Conservation (phyloP, 2,888 invertebrate genomes). For the Lithophane leautieri region DNA sequence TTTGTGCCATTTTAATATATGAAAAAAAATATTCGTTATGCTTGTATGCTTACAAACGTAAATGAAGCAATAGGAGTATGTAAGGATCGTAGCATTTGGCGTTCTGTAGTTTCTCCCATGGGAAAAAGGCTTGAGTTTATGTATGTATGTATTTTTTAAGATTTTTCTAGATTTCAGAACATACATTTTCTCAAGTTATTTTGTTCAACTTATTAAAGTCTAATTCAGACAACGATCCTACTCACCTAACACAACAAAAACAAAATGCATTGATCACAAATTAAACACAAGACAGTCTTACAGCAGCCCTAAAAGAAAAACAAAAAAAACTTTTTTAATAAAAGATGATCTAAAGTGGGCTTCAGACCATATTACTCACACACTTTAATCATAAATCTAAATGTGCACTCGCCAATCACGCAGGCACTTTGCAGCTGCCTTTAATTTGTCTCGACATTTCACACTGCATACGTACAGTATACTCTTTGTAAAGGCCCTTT, state of each 20-base stretch:
- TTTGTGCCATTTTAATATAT: background rate
- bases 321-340: constrained; percentile 40
- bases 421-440: constrained; percentile 82
- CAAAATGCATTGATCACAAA: constrained; percentile 16
- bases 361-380: constrained; percentile 66
- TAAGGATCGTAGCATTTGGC: too few relatives aligned
- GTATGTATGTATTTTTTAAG: too few relatives aligned
- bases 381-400: constrained; percentile 82
- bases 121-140: too few relatives aligned
- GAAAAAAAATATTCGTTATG: too few relatives aligned
- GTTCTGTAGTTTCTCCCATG: too few relatives aligned
- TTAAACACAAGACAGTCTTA: constrained; percentile 26
- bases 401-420: constrained; percentile 84
- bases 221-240: constrained; percentile 1
- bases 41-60: too few relatives aligned
- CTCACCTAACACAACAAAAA: background rate
- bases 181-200: too few relatives aligned
- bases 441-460: constrained; percentile 85
- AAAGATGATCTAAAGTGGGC: constrained; percentile 62
- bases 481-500: constrained; percentile 66
- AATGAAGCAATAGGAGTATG: too few relatives aligned
- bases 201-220: background rate
- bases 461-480: constrained; percentile 73
- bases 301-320: constrained; percentile 18
- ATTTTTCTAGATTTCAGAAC: background rate